Conservation (phyloP, 1,140 invertebrate genomes). For the Aporrectodea caliginosa region DNA sequence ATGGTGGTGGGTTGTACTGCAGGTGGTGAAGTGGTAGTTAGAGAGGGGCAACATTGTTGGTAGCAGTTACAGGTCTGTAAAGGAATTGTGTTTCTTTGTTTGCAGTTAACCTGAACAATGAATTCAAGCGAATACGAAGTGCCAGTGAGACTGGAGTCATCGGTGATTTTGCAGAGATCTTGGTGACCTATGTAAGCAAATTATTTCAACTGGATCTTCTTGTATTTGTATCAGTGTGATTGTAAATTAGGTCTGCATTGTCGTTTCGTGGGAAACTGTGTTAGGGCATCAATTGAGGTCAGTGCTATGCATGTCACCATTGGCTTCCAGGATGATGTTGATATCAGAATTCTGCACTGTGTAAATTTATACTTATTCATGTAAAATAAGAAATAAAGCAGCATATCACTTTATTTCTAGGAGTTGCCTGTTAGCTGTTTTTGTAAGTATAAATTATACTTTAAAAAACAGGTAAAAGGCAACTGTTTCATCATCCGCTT, state of each 20-base stretch:
- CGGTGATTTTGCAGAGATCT: slow-evolving; percentile 71
- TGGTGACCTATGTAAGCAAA: slow-evolving; percentile 67
- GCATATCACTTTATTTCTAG: background rate
- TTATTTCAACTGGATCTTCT: background rate
- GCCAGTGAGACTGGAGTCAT: slow-evolving; percentile 66
- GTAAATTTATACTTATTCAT: background rate
- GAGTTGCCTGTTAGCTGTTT: background rate
- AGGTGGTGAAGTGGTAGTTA: background rate
- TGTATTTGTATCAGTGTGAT: background rate
- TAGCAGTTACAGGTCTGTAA: background rate
- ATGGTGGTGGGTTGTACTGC: background rate
- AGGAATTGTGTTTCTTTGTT: background rate
- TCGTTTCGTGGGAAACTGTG: background rate
- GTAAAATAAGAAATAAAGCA: too few species aligned
- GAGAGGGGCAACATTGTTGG: background rate
- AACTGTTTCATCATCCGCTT: background rate
- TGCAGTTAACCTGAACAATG: slow-evolving; percentile 65
- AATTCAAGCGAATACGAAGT: slow-evolving; percentile 67
- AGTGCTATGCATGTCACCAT: background rate
- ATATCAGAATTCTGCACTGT: too few species aligned
- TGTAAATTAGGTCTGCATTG: background rate
- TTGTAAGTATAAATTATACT: background rate
- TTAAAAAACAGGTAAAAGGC: background rate
- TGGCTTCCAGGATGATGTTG: background rate
- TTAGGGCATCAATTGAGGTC: background rate